Base-by-base conservation (phyloP, 2,113 vertebrate species). In the Tetrax tetrax region DNA sequence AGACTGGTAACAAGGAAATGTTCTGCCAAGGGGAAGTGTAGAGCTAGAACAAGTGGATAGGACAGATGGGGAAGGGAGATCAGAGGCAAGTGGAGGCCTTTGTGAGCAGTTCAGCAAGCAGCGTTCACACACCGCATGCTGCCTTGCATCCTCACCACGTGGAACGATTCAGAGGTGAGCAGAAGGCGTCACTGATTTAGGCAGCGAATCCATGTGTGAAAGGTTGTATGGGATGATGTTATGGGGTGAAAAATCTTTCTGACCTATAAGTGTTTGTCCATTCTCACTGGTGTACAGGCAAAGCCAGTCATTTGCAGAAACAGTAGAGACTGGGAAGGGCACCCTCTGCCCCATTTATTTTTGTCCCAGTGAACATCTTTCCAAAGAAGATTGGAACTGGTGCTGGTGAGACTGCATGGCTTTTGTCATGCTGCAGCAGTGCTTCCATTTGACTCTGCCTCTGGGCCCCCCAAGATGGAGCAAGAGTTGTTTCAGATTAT, bases 111-210 rank as follows among this genome's bases (percentile, higher is more conserved):
- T 75, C 54, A 84, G 51, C 38, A 74, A 41, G 69, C 64, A 75
- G 53, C 43, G n/a, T n/a, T 87, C 35, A 35, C 28, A 4, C 24
- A 14, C 25, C 1, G 4, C 25, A 2, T 31, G 31, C 82, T 92
- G 61, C 27, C 35, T n/a, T 35, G 33, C 20, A 29, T 71, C 76
- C 57, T 86, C 0, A 0, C 35, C 38, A 35, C 0, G 0, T 35
- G 75, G 38, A 78, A 37, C 0, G 0, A 41, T 38, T 68, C 51
- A 63, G 70, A 68, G 38, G 31, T 31, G 57, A 94, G 63, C 66
- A 90, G 70, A n/a, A 50, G 54, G 14, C n/a, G 33, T 68, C 28
- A 27, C 11, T 0, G 3, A 17, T 72, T 31, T 6, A 9, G 21
- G 29, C 35, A 72, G 12, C 2, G 6, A 22, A 17, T 68, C 35